Evolutionary conservation across 2,113 vertebrate species (phyloP).

Genomic region (Alligator mississippiensis): DNA sequence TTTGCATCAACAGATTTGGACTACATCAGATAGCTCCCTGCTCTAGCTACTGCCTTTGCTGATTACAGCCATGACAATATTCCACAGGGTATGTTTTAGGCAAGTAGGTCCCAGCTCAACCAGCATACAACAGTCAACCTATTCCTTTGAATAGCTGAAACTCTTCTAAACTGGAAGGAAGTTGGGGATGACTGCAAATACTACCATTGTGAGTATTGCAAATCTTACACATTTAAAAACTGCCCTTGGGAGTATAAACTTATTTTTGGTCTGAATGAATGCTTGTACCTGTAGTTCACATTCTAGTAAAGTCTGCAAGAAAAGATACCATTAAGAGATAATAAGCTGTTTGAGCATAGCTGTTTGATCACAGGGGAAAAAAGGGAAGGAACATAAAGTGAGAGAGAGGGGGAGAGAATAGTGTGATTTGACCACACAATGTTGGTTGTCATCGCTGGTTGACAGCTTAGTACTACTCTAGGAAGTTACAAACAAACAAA

Average conservation of each 20-base stretch:
- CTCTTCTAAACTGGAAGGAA: neutral
- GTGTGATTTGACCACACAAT: neutral
- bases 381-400: neutral
- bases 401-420: neutral
- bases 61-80: too few species aligned
- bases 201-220: accelerated
- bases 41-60: too few species aligned
- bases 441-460: neutral
- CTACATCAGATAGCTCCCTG: neutral
- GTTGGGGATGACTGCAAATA: neutral
- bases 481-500: slow-evolving; percentile 41
- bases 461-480: slow-evolving; percentile 26
- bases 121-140: neutral
- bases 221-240: neutral
- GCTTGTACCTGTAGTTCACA: neutral
- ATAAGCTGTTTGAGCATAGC: neutral
- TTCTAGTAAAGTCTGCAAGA: neutral
- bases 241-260: neutral
- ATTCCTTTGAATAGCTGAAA: neutral
- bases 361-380: neutral
- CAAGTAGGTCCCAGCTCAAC: neutral
- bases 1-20: neutral
- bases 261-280: neutral
- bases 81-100: neutral
- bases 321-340: neutral